A percentile compares a stretch with the other conserved stretches of the same genome.
phyloP scores from a whole-genome alignment of 2,797 vertebrate genomes.

The Mastacembelus armatus region DNA sequence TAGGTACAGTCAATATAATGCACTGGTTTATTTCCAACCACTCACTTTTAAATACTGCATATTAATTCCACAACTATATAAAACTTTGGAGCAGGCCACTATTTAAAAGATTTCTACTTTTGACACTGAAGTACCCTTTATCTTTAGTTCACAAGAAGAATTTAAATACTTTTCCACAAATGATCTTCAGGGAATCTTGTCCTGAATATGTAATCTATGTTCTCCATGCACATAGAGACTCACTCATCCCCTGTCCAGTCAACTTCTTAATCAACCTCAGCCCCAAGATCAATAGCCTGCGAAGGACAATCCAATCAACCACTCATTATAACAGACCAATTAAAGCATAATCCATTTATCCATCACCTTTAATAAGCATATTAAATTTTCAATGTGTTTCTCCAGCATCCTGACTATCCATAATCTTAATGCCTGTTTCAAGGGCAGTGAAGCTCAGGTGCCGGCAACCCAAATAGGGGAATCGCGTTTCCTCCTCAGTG shows the following conservation, averaged over 20 bases:
- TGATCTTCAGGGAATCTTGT: constrained; percentile 32
- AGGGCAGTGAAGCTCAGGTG: constrained; percentile 56
- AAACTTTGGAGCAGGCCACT: background rate
- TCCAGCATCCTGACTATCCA: constrained; percentile 56
- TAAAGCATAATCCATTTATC: constrained; percentile 82
- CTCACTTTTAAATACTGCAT: constrained; percentile 7
- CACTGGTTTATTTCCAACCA: background rate
- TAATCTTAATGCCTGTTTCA: constrained; percentile 70
- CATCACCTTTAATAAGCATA: constrained; percentile 80
- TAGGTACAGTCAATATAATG: background rate
- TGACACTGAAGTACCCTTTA: constrained; percentile 25
- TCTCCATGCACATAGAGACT: constrained; percentile 42
- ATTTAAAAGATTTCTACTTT: constrained; percentile 6
- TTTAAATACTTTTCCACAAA: constrained; percentile 23
- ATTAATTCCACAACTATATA: background rate
- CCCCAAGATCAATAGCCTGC: constrained; percentile 77
- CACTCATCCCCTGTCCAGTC: constrained; percentile 50
- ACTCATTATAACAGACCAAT: constrained; percentile 79
- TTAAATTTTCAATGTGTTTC: constrained; percentile 73
- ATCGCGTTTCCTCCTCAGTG: constrained; percentile 66
- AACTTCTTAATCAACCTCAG: constrained; percentile 75
- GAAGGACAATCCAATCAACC: constrained; percentile 81
- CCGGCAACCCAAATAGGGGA: constrained; percentile 52
- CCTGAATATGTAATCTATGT: constrained; percentile 40
- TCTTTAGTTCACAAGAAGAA: constrained; percentile 18